phyloP scores from a whole-genome alignment of 2,797 vertebrate species.

The Hapalemur alaotrensis region DNA sequence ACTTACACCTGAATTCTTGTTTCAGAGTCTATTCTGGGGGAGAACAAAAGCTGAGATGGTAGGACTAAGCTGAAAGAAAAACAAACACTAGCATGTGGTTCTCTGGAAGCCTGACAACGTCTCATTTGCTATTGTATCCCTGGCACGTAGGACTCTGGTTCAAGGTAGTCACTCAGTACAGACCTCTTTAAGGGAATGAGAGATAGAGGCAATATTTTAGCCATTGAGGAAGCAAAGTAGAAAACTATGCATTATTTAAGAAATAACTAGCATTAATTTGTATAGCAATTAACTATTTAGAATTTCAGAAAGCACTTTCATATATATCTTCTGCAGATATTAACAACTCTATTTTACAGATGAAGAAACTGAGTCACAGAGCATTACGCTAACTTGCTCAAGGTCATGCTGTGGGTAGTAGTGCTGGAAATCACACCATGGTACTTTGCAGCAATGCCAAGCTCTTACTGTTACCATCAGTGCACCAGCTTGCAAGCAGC shows the following conservation, averaged over 20 bases:
- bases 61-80: not conserved
- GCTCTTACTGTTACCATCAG: not conserved
- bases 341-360: not conserved
- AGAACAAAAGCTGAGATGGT: not conserved
- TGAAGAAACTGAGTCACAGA: not conserved
- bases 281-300: not conserved
- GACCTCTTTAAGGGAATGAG: not conserved
- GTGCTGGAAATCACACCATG: not conserved
- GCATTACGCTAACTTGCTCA: not conserved
- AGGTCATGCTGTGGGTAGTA: not conserved
- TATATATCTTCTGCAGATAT: not conserved
- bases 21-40: not conserved
- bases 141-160: not conserved
- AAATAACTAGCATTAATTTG: not conserved
- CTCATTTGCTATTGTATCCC: not conserved
- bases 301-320: not conserved
- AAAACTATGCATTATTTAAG: not conserved
- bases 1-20: too few relatives aligned
- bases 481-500: not conserved
- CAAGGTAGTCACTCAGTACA: not conserved
- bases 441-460: too few relatives aligned
- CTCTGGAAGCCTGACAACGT: not conserved
- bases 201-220: not conserved
- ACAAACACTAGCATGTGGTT: fast-evolving
- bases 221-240: not conserved